Evolutionary conservation across 2,113 vertebrate genomes (phyloP), one percentile per base, ranked within the genome.

Genomic region (Lophotis ruficrista): DNA sequence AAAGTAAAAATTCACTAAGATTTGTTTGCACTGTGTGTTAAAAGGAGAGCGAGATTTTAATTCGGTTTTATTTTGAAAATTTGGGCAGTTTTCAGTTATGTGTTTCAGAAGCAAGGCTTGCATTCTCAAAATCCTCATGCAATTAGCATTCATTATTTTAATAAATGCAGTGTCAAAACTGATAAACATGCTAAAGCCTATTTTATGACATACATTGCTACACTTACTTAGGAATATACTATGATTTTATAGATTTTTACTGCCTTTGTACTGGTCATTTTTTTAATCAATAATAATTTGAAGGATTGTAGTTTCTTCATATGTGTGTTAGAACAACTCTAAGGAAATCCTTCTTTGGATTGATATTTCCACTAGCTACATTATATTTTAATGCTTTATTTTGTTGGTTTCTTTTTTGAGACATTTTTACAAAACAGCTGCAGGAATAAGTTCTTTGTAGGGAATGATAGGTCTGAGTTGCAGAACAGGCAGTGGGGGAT

Each of bases 401-500:
- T 70, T 45, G 16, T 65, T 20, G 8, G 6, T 16, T 65, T 18
- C 9, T 53, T 20, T 60, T 48, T 62, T 33, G 6, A 1, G 50
- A 21, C 1, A 13, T 45, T 77, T 79, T 82, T 4, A 1, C 12
- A 38, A 86, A 90, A 27, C 4, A 41, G 6, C 17, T 56, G 5
- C 38, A 82, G 23, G 17, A 30, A 70, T 45, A 90, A 83, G 6
- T 50, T 53, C 3, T 85, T 83, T 66, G 25, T 43, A 45, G 16
- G 6, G 7, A 82, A 43, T 69, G 9, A 47, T 8, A 53, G 3
- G 11, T 82, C n/a, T 70, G 60, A 85, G 8, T 15, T 75, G 5
- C n/a, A 71, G 35, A 84, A 78, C 11, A 53, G 1, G 0, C 20
- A 60, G 8, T 11, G 4, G 1, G 5, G 18, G 6, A 45, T 35